Percentiles rank a stretch among this genome's conserved stretches.
Evolutionary conservation across 2,888 invertebrate species (phyloP).

Genomic region (Athripsodes cinereus): DNA sequence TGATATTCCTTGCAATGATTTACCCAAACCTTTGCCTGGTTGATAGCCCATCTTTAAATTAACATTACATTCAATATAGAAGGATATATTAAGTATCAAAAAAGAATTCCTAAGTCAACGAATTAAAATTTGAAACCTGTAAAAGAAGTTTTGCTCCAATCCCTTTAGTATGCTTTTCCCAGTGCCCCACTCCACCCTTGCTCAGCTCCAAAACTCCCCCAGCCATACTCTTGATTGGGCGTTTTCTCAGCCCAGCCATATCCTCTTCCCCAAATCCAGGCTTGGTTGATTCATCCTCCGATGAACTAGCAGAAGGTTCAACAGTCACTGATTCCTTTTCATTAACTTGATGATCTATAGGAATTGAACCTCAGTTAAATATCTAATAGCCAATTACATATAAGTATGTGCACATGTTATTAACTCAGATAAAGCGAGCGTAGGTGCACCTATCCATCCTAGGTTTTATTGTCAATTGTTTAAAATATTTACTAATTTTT

Average conservation of each 20-base stretch:
- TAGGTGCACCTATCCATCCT: too few relatives aligned
- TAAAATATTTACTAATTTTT: too few relatives aligned
- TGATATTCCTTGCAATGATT: conserved; percentile 90
- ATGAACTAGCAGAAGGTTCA: conserved; percentile 41
- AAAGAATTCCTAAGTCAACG: too few relatives aligned
- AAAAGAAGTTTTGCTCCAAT: conserved; percentile 92
- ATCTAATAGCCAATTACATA: too few relatives aligned
- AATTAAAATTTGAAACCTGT: conserved; percentile 47
- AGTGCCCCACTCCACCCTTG: conserved; percentile 65
- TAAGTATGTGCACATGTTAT: too few relatives aligned
- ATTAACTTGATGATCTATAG: too few relatives aligned
- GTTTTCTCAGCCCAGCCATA: conserved; percentile 43
- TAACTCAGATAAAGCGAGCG: too few relatives aligned
- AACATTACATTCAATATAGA: too few relatives aligned
- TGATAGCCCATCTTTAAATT: conserved; percentile 91
- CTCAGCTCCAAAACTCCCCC: conserved; percentile 7
- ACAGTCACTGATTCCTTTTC: background rate
- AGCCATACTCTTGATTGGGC: conserved; percentile 36
- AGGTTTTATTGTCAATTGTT: too few relatives aligned
- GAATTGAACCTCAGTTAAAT: too few relatives aligned
- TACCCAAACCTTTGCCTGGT: conserved; percentile 94
- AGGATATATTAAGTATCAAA: too few relatives aligned
- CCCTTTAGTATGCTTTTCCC: conserved; percentile 94
- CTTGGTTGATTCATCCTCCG: conserved; percentile 37
- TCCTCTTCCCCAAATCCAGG: conserved; percentile 36